Evolutionary conservation across 2,797 vertebrate species (phyloP).

Genomic region (Hafferia zeledoni): DNA sequence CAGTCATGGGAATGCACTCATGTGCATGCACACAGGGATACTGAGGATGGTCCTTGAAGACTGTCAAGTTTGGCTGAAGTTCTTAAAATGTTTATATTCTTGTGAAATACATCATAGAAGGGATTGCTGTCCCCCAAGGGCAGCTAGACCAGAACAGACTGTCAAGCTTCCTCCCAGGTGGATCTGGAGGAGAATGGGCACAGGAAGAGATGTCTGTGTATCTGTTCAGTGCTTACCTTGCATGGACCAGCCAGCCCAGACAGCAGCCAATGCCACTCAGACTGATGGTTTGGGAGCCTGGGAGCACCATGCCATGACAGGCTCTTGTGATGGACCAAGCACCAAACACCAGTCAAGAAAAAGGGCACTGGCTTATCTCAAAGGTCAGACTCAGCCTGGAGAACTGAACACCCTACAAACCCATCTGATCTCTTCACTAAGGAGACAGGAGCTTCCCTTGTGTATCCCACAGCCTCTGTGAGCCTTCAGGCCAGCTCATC

Average conservation of each 20-base stretch:
- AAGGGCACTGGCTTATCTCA: not conserved
- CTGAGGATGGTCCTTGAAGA: not conserved
- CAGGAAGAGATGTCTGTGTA: not conserved
- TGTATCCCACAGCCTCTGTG: not conserved
- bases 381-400: not conserved
- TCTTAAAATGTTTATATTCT: not conserved
- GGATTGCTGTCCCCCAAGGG: not conserved
- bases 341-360: not conserved
- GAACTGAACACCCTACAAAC: not conserved
- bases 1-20: fast-evolving
- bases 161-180: not conserved
- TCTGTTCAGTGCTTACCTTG: not conserved
- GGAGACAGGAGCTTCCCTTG: not conserved
- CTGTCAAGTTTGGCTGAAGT: not conserved
- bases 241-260: not conserved
- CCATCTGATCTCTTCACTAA: not conserved
- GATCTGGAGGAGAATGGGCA: not conserved
- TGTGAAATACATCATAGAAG: not conserved
- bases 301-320: not conserved
- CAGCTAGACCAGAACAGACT: not conserved
- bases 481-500: not conserved
- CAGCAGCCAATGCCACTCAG: not conserved
- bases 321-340: not conserved
- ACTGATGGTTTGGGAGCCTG: not conserved
- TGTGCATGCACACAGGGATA: fast-evolving